Base-by-base conservation (phyloP, 2,888 invertebrate genomes). In the Galeruca laticollis region DNA sequence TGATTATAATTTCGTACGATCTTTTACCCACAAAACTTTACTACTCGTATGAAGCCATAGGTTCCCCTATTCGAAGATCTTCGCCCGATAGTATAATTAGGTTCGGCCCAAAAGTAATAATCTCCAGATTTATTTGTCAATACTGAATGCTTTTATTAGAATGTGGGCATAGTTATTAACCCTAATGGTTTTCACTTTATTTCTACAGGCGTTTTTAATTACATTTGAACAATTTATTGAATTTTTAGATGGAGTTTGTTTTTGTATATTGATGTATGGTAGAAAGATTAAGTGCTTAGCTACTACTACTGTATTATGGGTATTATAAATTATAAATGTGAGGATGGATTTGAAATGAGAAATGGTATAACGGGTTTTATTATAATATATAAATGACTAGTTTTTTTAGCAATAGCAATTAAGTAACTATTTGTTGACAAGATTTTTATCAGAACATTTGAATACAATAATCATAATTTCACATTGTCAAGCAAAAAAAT, bases 51-150 rank as follows among this genome's bases (percentile, higher is more conserved):
- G 47, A 47, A 47, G 47, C 47, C 9, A 18, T 47, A 47, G 15
- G 15, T 47, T 47, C 47, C 47, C 47, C 47, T 47, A 47, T 18
- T n/a, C 18, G 54, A 26, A 35, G 59, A 60, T 60, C 59, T 60
- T 13, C n/a, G 54, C 15, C 43, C 26, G 59, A 69, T 63, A 52
- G 43, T 18, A 52, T 69, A 60, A 66, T 70, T 60, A 66, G 57
- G 70, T 70, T 51, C 70, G 51, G 61, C 70, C 65, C 66, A 66
- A 65, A 66, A 56, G 43, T 66, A 65, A 70, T 70, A 61, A 61
- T 62, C 61, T 66, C 43, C 37, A 60, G 60, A 70, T 65, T 70
- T 61, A 70, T 65, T 60, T 60, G 61, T 70, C 60, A 66, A 49
- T 51, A 65, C 47, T 61, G 52, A 63, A 49, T 60, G 35, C 31